These are phyloP conservation scores for Chlamydotis undulata DNA, from an alignment of 2,113 vertebrate genomes.

Conservation along the genomic window DNA sequence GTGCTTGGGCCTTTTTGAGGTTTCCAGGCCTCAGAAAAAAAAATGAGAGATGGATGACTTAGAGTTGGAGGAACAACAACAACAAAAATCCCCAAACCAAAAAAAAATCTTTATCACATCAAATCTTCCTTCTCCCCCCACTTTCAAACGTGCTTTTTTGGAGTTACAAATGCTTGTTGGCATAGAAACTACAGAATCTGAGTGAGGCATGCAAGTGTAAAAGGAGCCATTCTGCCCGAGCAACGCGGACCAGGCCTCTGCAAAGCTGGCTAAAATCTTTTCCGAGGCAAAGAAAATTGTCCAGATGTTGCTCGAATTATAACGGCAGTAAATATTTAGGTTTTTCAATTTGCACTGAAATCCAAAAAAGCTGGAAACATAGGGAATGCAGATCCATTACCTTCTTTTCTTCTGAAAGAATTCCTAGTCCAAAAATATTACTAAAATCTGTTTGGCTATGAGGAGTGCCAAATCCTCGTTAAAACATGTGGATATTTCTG, in stretches of 20 bases:
- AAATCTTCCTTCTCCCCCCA: background rate
- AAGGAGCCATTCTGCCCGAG: slow-evolving; percentile 39
- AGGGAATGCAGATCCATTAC: background rate
- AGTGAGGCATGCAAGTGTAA: slow-evolving; percentile 33
- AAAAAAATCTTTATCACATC: background rate
- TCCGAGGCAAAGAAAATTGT: background rate
- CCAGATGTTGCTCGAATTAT: slow-evolving; percentile 45
- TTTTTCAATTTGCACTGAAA: background rate
- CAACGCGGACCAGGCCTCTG: background rate
- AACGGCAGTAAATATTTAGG: background rate
- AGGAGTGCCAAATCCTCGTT: slow-evolving; percentile 49
- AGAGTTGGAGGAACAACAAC: background rate
- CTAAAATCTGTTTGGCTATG: slow-evolving; percentile 45
- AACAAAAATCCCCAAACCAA: background rate
- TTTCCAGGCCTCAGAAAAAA: background rate
- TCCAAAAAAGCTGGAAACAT: background rate
- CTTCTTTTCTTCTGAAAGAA: slow-evolving; percentile 21
- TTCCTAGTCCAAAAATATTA: slow-evolving; percentile 33
- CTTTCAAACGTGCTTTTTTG: slow-evolving; percentile 35
- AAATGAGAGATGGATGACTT: background rate
- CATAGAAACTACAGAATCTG: slow-evolving; percentile 67
- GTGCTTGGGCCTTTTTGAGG: background rate
- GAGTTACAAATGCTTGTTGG: slow-evolving; percentile 64
- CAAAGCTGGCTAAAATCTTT: slow-evolving; percentile 27
- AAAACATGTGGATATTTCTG: slow-evolving; percentile 66